Percentiles rank a stretch among this genome's conserved stretches.
Conservation (phyloP, 2,113 vertebrate genomes). For the Motacilla alba region DNA sequence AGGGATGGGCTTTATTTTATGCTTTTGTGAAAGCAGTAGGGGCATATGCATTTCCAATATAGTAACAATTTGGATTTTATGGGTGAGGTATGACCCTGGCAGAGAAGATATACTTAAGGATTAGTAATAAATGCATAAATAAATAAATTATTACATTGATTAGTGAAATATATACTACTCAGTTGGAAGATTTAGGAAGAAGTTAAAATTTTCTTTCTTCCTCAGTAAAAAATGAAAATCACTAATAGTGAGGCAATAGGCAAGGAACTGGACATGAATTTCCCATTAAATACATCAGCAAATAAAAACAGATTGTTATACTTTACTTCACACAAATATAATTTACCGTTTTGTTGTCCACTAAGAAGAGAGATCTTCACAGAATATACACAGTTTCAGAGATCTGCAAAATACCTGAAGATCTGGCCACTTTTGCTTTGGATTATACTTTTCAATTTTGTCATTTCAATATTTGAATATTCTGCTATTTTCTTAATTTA, state of each 20-base stretch:
- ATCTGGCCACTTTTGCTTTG: background rate
- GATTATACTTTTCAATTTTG: background rate
- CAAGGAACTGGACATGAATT: background rate
- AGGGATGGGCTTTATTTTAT: background rate
- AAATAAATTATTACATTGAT: background rate
- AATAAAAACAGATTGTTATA: background rate
- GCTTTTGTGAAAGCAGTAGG: background rate
- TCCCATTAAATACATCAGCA: background rate
- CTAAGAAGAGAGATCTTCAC: background rate
- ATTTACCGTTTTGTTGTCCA: background rate
- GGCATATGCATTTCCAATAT: background rate
- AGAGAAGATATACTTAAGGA: background rate
- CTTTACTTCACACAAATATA: background rate
- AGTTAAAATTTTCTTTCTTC: rapidly evolving
- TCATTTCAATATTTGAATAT: background rate
- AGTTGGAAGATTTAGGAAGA: background rate
- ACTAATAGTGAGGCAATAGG: background rate
- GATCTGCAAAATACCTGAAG: background rate
- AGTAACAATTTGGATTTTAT: background rate
- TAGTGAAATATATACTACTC: background rate
- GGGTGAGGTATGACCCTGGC: background rate
- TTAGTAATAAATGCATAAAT: background rate
- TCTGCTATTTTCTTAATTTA: background rate
- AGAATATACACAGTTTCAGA: background rate
- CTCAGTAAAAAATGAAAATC: background rate